Conservation (phyloP, 2,113 vertebrate genomes). For the Sminthopsis crassicaudata region DNA sequence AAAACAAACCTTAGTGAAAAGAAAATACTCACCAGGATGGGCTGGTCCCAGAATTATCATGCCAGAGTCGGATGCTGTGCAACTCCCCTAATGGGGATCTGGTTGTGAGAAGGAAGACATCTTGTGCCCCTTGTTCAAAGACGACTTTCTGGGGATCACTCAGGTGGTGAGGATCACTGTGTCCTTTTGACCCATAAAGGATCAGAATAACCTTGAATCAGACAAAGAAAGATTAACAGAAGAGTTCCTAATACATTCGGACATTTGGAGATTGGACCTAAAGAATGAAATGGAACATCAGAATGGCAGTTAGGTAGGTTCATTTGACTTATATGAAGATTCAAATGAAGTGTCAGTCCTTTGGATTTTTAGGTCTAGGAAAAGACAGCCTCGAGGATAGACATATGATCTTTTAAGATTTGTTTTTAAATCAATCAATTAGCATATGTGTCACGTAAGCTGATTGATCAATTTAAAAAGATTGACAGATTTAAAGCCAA, state of each 20-base stretch:
- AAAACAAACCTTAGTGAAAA: accelerated
- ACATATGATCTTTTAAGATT: not conserved
- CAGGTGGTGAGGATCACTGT: slow-evolving; percentile 83
- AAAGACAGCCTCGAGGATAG: not conserved
- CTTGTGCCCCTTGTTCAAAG: slow-evolving; percentile 86
- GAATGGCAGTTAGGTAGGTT: not conserved
- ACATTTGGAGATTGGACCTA: not conserved
- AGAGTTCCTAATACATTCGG: not conserved
- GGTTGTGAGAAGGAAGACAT: slow-evolving; percentile 88
- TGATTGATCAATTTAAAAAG: no score
- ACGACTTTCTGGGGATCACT: slow-evolving; percentile 85
- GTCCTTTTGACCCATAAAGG: slow-evolving; percentile 85
- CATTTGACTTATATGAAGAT: no score
- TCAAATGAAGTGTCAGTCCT: not conserved
- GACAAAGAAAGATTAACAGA: not conserved
- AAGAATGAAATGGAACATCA: not conserved
- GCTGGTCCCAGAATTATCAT: slow-evolving; percentile 85
- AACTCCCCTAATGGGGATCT: slow-evolving; percentile 85
- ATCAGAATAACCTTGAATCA: slow-evolving; percentile 84
- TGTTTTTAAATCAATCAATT: not conserved
- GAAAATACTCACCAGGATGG: slow-evolving; percentile 85
- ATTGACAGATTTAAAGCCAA: no score
- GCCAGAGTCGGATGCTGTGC: slow-evolving; percentile 85
- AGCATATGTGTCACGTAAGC: not conserved
- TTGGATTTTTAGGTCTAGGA: not conserved